Percentiles rank a stretch among this genome's conserved stretches.
Evolutionary conservation across 2,888 invertebrate species (phyloP).

Genomic region (Melolontha melolontha): DNA sequence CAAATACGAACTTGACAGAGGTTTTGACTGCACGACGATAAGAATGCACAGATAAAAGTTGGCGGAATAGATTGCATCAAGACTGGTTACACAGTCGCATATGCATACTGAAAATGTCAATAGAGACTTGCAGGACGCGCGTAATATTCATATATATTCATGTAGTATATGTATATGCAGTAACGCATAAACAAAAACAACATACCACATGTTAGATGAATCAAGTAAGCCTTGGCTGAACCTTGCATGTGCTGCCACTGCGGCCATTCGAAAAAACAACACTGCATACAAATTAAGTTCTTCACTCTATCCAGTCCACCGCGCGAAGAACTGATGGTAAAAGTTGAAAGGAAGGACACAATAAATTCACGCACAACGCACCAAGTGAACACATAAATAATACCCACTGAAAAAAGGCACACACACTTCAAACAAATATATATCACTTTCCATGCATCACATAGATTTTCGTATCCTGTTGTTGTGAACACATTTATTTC

Average conservation of each 20-base stretch:
- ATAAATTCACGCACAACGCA: not conserved
- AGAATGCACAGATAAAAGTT: constrained; percentile 12
- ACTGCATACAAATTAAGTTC: constrained; percentile 27
- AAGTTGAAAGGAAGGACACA: not conserved
- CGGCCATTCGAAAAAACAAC: constrained; percentile 40
- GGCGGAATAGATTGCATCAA: not conserved
- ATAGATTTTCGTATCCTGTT: not conserved
- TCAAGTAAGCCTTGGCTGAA: constrained; percentile 33
- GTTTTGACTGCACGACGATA: constrained; percentile 20
- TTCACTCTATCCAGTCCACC: constrained; percentile 12
- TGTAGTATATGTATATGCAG: not conserved
- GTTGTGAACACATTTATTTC: constrained; percentile 24
- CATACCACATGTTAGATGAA: constrained; percentile 43
- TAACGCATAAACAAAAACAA: constrained; percentile 24
- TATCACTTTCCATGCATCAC: constrained; percentile 5
- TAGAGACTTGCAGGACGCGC: not conserved
- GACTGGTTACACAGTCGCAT: not conserved
- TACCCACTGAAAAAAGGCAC: too few species aligned
- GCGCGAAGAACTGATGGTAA: not conserved
- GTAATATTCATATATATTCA: not conserved
- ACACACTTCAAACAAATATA: constrained; percentile 3
- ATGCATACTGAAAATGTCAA: constrained; percentile 5
- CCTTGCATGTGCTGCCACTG: constrained; percentile 44
- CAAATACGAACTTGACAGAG: constrained; percentile 29
- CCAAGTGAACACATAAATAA: not conserved